Evolutionary conservation across 2,888 invertebrate species (phyloP), one percentile per base, ranked within the genome.

Genomic region (Aspidiotus destructor): DNA sequence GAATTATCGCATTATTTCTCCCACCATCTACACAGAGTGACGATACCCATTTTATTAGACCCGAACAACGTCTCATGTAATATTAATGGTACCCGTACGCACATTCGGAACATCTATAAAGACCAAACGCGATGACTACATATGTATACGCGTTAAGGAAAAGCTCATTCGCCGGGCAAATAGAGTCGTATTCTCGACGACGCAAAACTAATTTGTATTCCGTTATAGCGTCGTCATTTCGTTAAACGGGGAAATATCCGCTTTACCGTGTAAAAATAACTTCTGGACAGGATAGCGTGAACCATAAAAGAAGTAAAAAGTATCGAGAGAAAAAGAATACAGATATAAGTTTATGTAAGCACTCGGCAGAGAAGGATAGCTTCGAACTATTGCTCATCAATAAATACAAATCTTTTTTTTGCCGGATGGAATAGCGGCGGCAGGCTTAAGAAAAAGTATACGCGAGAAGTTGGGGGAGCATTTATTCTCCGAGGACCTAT

Each of bases 401-500:
- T 67, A 67, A 60, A 60, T 67, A 67, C 67, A 67, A 67, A 67
- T 67, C 67, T 67, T 67, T 67, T 67, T 28, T 54, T 40, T 40
- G 17, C 58, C 58, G 67, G 67, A 60, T 60, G 57, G 67, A 67
- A 67, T 67, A 28, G 28, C 52, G 58, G 40, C 60, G n/a, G 5
- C 28, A 5, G 28, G 28, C 28, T 28, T 28, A 28, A 28, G 28
- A 28, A 44, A 28, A 42, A 61, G 44, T 42, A 9, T 10, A 61
- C 28, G 28, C 61, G 44, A 9, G 28, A 60, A 65, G 41, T 67
- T 67, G 41, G 67, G 28, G 67, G 67, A 67, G 67, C 57, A 64
- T 60, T 67, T 67, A 67, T 57, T 67, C 67, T 67, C 67, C 41
- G 28, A 67, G 67, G 67, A 67, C 57, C 67, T 67, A 67, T 67